A percentile compares a stretch with the other conserved stretches of the same genome.
phyloP scores from a whole-genome alignment of 64 coral and sea anemone genomes.

The Montipora sp. region DNA sequence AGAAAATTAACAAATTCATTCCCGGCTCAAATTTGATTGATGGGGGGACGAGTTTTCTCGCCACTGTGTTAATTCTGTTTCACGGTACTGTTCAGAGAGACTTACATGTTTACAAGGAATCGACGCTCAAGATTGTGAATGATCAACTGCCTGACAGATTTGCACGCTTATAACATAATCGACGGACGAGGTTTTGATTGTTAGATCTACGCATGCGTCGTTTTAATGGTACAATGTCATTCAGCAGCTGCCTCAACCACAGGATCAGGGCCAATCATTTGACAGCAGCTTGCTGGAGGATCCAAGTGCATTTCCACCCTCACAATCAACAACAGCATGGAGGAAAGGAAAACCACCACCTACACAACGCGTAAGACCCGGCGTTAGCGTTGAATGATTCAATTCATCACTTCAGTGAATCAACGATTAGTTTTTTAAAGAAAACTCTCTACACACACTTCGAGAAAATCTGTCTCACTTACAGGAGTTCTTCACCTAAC shows the following conservation, averaged over 20 bases:
- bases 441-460: not conserved
- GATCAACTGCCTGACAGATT: too few relatives aligned
- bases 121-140: too few relatives aligned
- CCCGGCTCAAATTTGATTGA: too few relatives aligned
- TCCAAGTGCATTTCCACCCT: not conserved
- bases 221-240: not conserved
- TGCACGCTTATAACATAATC: not conserved
- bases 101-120: too few relatives aligned
- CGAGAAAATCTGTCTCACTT: not conserved
- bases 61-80: too few relatives aligned
- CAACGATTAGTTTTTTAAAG: not conserved
- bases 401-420: not conserved
- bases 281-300: slow-evolving; percentile 28
- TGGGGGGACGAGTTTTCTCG: too few relatives aligned
- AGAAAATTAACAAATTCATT: too few relatives aligned
- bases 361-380: not conserved
- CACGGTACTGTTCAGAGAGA: too few relatives aligned
- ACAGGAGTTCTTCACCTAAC: not conserved
- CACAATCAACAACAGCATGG: slow-evolving; percentile 6
- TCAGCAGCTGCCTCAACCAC: not conserved
- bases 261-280: not conserved
- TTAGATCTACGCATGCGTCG: not conserved
- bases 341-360: not conserved
- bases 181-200: not conserved
- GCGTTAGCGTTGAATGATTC: not conserved